Evolutionary conservation across 2,113 vertebrate species (phyloP).

Genomic region (Spea bombifrons): DNA sequence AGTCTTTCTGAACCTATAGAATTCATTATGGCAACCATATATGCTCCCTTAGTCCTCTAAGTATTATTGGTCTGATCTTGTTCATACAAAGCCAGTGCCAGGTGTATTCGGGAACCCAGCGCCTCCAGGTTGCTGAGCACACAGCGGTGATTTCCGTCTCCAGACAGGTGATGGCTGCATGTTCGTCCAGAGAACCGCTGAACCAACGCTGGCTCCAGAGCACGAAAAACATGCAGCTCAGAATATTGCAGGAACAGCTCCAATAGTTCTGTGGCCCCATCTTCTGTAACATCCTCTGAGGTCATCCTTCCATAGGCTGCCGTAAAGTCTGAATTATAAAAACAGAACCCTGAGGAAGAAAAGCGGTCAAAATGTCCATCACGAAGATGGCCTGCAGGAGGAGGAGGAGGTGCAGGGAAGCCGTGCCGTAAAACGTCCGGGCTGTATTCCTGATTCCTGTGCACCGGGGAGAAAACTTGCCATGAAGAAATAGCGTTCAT

Average conservation of each 20-base stretch:
- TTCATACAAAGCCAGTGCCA: conserved; percentile 89
- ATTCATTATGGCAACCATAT: neutral
- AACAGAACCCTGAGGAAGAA: conserved; percentile 89
- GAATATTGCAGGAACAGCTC: conserved; percentile 94
- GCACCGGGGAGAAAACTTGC: conserved; percentile 95
- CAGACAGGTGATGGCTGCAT: conserved; percentile 87
- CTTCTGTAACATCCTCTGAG: conserved; percentile 73
- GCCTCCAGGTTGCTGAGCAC: conserved; percentile 91
- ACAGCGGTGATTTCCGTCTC: conserved; percentile 92
- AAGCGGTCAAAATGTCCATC: conserved; percentile 90
- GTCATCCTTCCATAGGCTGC: conserved; percentile 85
- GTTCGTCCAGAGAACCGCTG: conserved; percentile 81
- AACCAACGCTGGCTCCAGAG: conserved; percentile 88
- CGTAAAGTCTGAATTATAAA: conserved; percentile 96
- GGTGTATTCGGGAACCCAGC: conserved; percentile 83
- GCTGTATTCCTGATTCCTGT: conserved; percentile 89
- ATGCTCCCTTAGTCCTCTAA: conserved; percentile 53
- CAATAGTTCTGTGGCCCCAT: conserved; percentile 90
- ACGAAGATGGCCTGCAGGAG: conserved; percentile 64
- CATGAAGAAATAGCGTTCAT: conserved; percentile 96
- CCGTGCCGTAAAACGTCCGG: conserved; percentile 74
- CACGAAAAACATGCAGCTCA: conserved; percentile 87
- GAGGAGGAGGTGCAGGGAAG: conserved; percentile 71
- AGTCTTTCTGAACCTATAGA: too few relatives aligned
- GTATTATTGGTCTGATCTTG: conserved; percentile 97